phyloP scores from a whole-genome alignment of 2,888 invertebrate species.

The Polymixis lichenea region DNA sequence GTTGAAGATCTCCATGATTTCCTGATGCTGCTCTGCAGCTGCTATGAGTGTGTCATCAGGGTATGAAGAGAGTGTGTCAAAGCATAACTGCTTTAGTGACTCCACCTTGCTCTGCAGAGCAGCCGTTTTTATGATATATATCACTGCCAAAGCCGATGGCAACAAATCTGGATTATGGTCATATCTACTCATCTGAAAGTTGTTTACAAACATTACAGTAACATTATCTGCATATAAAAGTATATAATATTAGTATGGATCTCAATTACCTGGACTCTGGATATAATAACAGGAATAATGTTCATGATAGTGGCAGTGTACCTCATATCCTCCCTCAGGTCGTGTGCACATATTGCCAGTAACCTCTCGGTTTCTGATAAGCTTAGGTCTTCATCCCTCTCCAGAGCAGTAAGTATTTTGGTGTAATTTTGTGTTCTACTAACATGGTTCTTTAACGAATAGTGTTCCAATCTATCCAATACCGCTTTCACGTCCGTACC shows the following conservation, averaged over 20 bases:
- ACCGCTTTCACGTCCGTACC: conserved; percentile 64
- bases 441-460: conserved; percentile 62
- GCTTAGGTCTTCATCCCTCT: conserved; percentile 64
- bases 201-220: conserved; percentile 33
- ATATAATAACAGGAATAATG: conserved; percentile 73
- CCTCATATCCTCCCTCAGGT: conserved; percentile 75
- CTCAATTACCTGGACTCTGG: conserved; percentile 77
- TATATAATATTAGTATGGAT: background rate
- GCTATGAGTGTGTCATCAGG: conserved; percentile 73
- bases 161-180: conserved; percentile 68
- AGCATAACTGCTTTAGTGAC: conserved; percentile 71
- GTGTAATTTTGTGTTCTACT: conserved; percentile 69
- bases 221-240: background rate
- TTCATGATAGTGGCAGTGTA: conserved; percentile 71
- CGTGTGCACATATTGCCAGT: conserved; percentile 74
- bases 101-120: conserved; percentile 68
- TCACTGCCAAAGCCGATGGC: conserved; percentile 74
- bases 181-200: conserved; percentile 63
- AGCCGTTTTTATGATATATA: conserved; percentile 74
- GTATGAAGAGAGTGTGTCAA: conserved; percentile 76
- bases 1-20: conserved; percentile 73
- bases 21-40: conserved; percentile 61
- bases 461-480: conserved; percentile 74
- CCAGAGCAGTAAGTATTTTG: conserved; percentile 69
- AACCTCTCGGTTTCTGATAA: conserved; percentile 70